Evolutionary conservation across 2,888 invertebrate genomes (phyloP), one percentile per base, ranked within the genome.

Genomic region (Abrostola tripartita): DNA sequence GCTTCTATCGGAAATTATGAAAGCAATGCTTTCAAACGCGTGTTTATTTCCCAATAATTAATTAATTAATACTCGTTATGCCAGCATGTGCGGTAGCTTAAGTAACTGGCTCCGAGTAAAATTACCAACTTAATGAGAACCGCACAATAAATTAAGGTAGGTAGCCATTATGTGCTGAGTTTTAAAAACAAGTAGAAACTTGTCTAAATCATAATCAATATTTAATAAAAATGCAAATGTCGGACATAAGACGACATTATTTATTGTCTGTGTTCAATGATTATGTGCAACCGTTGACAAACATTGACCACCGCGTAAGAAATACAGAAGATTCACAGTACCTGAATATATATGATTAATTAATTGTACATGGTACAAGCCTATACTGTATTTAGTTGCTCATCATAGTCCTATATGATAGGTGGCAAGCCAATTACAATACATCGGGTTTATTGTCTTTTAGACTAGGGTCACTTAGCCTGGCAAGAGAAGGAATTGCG

Each of bases 151-250:
- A 78, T 76, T 74, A 74, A 59, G n/a, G n/a, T n/a, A 60, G 62
- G 49, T n/a, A 61, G 63, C 41, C 58, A 7, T 40, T 69, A 63
- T 55, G 37, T 61, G 51, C 52, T 36, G 52, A 52, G 65, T 55
- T 55, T 62, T 61, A 64, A 59, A 55, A 71, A 79, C 58, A 49
- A 66, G 67, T 63, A 52, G 63, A 73, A 67, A 74, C 65, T 61
- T 57, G 56, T 62, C 35, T 24, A 70, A 67, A 75, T 65, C 58
- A 71, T 71, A 47, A 78, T 71, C 71, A 72, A 76, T 71, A 67
- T 76, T 79, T 75, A 79, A 79, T 79, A 79, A 77, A 77, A 70
- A 79, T 79, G 78, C 63, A 53, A 79, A 79, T 77, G 56, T 41
- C 38, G n/a, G 50, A 54, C 53, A 42, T 74, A 68, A 69, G 57